Percentiles rank a stretch among this genome's conserved stretches.
These are phyloP conservation scores for Panopea generosa DNA, from an alignment of 2,888 invertebrate species.

Conservation along the genomic window DNA sequence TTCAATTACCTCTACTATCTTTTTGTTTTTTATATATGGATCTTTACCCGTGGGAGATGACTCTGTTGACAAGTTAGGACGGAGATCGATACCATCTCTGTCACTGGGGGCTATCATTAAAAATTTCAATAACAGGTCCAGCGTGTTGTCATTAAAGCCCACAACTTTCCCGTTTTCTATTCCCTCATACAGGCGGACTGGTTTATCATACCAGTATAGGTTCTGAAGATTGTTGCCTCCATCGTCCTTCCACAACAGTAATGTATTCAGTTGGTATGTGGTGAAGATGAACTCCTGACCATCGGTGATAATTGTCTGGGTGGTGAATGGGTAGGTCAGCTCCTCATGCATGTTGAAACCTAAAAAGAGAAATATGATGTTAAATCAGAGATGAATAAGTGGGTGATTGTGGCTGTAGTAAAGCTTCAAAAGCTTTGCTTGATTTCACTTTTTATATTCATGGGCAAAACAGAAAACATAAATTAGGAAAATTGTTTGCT, in stretches of 20 bases:
- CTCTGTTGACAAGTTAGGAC: constrained; percentile 1
- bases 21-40: neutral
- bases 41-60: neutral
- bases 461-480: too few relatives aligned
- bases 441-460: too few relatives aligned
- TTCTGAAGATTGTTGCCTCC: constrained; percentile 90
- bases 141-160: constrained; percentile 92
- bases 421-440: too few relatives aligned
- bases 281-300: constrained; percentile 92
- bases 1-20: neutral
- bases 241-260: constrained; percentile 88
- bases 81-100: neutral
- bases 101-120: neutral
- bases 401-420: neutral
- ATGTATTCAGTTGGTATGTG: constrained; percentile 95
- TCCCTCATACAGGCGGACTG: constrained; percentile 90
- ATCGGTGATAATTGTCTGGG: constrained; percentile 95
- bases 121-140: constrained; percentile 89
- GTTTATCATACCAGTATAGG: constrained; percentile 92
- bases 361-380: constrained; percentile 70
- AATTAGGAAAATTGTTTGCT: too few relatives aligned
- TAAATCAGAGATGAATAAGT: neutral
- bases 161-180: constrained; percentile 87
- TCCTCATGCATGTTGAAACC: constrained; percentile 96
- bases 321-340: constrained; percentile 94